phyloP scores from a whole-genome alignment of 2,113 vertebrate species.

The Pipa parva region DNA sequence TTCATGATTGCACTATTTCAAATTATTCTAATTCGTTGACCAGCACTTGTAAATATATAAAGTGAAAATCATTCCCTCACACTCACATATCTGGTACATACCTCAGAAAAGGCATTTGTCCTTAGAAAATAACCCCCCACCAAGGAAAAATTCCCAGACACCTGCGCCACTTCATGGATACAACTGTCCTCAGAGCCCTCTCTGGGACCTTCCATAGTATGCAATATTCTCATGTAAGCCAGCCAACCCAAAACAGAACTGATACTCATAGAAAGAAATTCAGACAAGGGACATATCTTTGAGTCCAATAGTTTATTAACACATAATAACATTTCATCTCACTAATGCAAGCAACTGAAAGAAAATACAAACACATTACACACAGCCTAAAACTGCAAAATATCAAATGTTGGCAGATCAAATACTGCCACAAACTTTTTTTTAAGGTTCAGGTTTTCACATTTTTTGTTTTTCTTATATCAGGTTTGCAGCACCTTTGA shows the following conservation, averaged over 20 bases:
- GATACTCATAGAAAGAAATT: background rate
- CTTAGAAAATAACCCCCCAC: background rate
- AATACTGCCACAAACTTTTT: slow-evolving; percentile 19
- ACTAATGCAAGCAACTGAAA: slow-evolving; percentile 40
- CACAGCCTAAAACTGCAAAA: slow-evolving; percentile 26
- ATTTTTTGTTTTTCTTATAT: slow-evolving; percentile 20
- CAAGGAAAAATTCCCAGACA: background rate
- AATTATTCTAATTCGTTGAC: no score
- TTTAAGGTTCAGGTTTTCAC: background rate
- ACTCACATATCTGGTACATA: no score
- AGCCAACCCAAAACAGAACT: no score
- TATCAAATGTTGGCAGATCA: slow-evolving; percentile 33
- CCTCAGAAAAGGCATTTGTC: no score
- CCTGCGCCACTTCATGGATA: no score
- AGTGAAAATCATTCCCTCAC: no score
- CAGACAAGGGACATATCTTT: background rate
- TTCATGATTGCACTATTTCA: no score
- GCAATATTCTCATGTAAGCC: no score
- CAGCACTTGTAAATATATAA: no score
- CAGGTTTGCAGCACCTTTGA: slow-evolving; percentile 38
- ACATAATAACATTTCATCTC: slow-evolving; percentile 28
- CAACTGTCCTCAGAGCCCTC: no score
- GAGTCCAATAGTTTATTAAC: slow-evolving; percentile 31
- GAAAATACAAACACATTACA: slow-evolving; percentile 31
- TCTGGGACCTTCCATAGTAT: no score